Percentiles rank a stretch among this genome's conserved stretches.
These are phyloP conservation scores for Tipula unca DNA, from an alignment of 2,888 invertebrate genomes.

Conservation along the genomic window DNA sequence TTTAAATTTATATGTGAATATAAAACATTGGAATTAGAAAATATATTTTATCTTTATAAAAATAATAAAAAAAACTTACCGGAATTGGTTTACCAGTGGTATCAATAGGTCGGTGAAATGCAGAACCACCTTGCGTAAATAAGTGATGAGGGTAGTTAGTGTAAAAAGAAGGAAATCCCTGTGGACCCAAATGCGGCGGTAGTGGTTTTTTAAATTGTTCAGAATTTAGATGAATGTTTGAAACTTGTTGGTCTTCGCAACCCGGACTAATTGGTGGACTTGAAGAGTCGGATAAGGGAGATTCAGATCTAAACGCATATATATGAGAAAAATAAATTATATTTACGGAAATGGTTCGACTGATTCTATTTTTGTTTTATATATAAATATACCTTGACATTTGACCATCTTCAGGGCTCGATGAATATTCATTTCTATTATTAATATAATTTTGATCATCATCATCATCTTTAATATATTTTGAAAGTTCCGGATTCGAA, in stretches of 20 bases:
- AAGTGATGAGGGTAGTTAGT: conserved; percentile 48
- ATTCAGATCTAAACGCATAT: conserved; percentile 37
- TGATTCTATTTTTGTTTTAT: neutral
- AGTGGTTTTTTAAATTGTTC: conserved; percentile 42
- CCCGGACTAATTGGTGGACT: conserved; percentile 82
- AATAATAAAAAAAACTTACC: conserved; percentile 34
- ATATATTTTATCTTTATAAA: neutral
- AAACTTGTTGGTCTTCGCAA: conserved; percentile 58
- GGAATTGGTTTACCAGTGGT: conserved; percentile 40
- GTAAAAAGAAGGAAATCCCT: conserved; percentile 40
- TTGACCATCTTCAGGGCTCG: conserved; percentile 42
- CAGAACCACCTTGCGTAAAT: conserved; percentile 43
- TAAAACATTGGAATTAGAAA: neutral
- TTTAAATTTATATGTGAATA: conserved; percentile 26
- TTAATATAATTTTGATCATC: conserved; percentile 26
- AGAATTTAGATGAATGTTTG: conserved; percentile 47
- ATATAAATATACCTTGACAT: conserved; percentile 38
- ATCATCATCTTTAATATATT: conserved; percentile 18
- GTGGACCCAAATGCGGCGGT: conserved; percentile 39
- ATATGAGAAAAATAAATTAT: no score
- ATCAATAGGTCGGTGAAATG: conserved; percentile 48
- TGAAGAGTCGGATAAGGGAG: conserved; percentile 51
- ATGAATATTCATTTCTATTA: conserved; percentile 36
- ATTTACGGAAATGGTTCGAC: no score
- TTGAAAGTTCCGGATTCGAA: conserved; percentile 21